phyloP scores from a whole-genome alignment of 2,888 invertebrate species.

The Cantharis rufa region DNA sequence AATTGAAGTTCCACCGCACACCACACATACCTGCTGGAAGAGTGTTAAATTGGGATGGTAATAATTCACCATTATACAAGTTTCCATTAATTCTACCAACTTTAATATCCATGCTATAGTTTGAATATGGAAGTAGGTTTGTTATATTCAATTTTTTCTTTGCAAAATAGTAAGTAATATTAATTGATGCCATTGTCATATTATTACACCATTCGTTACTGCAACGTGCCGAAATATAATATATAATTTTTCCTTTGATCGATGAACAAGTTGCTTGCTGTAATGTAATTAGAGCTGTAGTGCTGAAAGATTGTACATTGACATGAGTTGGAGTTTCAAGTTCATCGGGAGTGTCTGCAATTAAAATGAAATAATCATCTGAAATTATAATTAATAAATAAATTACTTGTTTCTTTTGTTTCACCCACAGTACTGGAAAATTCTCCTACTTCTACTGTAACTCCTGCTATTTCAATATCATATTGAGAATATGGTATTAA shows the following conservation, averaged over 20 bases:
- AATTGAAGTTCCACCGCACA: too few species aligned
- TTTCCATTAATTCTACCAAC: conserved; percentile 7
- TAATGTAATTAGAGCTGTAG: neutral
- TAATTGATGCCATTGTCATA: neutral
- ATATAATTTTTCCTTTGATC: conserved; percentile 2
- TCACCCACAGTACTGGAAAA: neutral
- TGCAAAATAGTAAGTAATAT: neutral
- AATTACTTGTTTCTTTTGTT: neutral
- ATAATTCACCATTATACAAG: neutral
- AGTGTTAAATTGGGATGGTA: conserved; percentile 12
- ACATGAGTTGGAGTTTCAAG: neutral
- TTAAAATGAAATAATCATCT: neutral
- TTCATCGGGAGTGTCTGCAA: conserved; percentile 6
- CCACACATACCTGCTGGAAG: conserved; percentile 6
- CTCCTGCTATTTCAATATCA: neutral
- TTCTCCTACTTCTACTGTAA: neutral
- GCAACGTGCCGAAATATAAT: conserved; percentile 1
- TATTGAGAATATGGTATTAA: conserved; percentile 5
- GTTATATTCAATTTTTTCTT: neutral
- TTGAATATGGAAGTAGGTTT: conserved; percentile 28
- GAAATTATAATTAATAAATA: neutral
- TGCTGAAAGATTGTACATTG: neutral
- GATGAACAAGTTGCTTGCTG: neutral
- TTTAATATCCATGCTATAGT: conserved; percentile 22
- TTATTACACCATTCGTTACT: conserved; percentile 9